A percentile compares a stretch with the other conserved stretches of the same genome.
Conservation (phyloP, 2,797 vertebrate genomes). For the Cirrhinus molitorella region DNA sequence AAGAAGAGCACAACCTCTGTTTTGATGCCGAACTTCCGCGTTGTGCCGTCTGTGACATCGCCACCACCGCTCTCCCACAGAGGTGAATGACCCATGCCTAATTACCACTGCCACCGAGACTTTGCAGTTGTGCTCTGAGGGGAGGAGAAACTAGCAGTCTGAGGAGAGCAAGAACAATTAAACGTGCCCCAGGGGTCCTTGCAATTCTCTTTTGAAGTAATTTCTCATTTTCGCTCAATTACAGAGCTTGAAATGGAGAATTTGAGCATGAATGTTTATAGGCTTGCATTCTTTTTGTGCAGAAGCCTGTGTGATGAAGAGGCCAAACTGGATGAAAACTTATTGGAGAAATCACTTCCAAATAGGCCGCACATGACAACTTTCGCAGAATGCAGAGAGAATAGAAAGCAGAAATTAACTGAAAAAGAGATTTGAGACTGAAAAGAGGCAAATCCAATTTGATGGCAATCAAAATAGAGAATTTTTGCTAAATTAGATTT, state of each 20-base stretch:
- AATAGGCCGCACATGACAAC: not conserved
- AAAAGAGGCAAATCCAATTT: constrained; percentile 77
- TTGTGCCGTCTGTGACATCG: constrained; percentile 21
- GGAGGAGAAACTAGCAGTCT: constrained; percentile 31
- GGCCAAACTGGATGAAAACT: not conserved
- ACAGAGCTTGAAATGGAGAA: constrained; percentile 13
- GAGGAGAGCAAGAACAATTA: constrained; percentile 43
- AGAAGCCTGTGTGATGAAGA: not conserved
- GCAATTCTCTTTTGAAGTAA: constrained; percentile 37
- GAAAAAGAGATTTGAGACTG: constrained; percentile 65
- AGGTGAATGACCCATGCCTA: constrained; percentile 47
- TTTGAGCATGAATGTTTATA: constrained; percentile 4
- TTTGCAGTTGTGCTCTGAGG: not conserved
- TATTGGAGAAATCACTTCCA: not conserved
- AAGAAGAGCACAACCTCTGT: not conserved
- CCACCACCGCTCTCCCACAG: constrained; percentile 16
- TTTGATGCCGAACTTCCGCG: not conserved
- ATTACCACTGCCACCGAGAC: constrained; percentile 21
- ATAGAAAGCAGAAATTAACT: constrained; percentile 48
- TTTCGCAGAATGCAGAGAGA: constrained; percentile 43
- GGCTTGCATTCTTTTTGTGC: not conserved
- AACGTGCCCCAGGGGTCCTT: constrained; percentile 25
- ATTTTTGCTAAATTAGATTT: constrained; percentile 78
- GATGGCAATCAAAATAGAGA: constrained; percentile 76
- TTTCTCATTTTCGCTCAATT: constrained; percentile 41